These are phyloP conservation scores for Cochlearius cochlearius DNA, from an alignment of 2,113 vertebrate species.

Conservation along the genomic window DNA sequence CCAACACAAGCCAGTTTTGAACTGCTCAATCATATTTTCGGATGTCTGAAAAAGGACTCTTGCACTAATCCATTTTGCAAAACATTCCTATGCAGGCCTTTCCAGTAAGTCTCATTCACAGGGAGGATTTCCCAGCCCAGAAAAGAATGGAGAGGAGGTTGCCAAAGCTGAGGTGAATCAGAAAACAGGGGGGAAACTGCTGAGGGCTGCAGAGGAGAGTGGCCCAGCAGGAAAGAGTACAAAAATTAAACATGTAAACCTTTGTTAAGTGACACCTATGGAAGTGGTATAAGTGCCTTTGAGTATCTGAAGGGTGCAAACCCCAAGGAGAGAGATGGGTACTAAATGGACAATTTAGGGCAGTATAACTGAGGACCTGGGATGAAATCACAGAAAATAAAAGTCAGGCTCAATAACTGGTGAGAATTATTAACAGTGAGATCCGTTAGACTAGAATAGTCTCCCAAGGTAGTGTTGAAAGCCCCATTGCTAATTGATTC, in stretches of 20 bases:
- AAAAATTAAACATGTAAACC: neutral
- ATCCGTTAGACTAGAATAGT: neutral
- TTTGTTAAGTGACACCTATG: neutral
- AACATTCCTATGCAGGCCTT: neutral
- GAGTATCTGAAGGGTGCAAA: neutral
- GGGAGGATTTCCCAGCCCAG: neutral
- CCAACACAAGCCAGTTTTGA: neutral
- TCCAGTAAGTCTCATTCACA: neutral
- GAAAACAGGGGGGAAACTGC: neutral
- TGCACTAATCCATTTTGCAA: neutral
- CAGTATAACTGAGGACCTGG: neutral
- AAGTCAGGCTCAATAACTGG: neutral
- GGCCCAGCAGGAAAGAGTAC: neutral
- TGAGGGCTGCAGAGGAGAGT: neutral
- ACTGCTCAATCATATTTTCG: neutral
- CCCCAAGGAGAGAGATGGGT: neutral
- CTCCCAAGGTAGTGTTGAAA: neutral
- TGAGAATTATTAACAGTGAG: slow-evolving; percentile 31
- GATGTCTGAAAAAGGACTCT: neutral
- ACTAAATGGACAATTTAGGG: neutral
- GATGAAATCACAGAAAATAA: neutral
- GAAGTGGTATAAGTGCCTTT: neutral
- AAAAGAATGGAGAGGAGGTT: neutral
- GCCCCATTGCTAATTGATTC: slow-evolving; percentile 28
- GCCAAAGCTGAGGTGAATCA: neutral